Base-by-base conservation (phyloP, 1,140 invertebrate genomes). In the Diploscapter pachys region DNA sequence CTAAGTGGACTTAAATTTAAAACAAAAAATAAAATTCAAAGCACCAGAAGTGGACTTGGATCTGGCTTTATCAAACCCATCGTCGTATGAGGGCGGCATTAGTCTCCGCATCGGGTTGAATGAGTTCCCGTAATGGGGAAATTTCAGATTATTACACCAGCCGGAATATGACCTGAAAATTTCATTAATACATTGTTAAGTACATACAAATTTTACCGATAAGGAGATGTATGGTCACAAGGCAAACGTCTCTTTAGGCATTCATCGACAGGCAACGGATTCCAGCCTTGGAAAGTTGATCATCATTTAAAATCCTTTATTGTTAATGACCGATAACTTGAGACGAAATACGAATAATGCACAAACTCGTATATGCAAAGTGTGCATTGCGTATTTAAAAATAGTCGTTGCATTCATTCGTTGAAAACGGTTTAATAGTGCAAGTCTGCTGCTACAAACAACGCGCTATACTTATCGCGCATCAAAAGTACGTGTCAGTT, bases 141-240 rank as follows among this genome's bases (percentile, higher is more conserved):
- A 92, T 8, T 91, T 89, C 4, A 96, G 85, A 85, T 96, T 96
- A 83, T 96, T 97, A 81, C 94, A 97, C 80, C 93, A 91, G 3
- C 94, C 94, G 0, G 92, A 92, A 54, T 90, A 73, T 91, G 31
- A 31, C 31, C 31, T 31, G 31, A 31, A 31, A 31, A 31, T 31
- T 31, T 31, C 31, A 31, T 31, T 31, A 31, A 31, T 31, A 31
- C 31, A 31, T 31, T 31, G 31, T 31, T 31, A 31, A 31, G 31
- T 31, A 31, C 31, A 31, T 31, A 89, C 0, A 31, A 31, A 31
- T 31, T 31, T 31, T 91, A 91, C 77, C 94, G 89, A 87, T 92
- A 96, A 0, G 91, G 92, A 0, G 89, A 89, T 0, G 90, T 91
- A 2, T 92, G 89, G 82, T 96, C 92, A 81, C 94, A 97, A 4